Percentiles rank a stretch among this genome's conserved stretches.
phyloP scores from a whole-genome alignment of 2,113 vertebrate genomes.

The Sinocyclocheilus anophthalmus region DNA sequence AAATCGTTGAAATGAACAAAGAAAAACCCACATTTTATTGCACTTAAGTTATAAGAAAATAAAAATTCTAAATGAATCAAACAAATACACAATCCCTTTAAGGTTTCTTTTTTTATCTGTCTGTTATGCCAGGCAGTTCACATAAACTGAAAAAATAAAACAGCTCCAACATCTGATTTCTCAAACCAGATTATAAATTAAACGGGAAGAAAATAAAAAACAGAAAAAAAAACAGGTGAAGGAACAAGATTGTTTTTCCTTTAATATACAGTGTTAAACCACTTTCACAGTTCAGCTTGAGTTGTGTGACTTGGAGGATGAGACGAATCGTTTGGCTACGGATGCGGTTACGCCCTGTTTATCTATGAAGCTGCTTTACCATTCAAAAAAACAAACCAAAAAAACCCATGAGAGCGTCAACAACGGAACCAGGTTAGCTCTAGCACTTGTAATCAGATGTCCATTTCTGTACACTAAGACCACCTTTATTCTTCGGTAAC shows the following conservation, averaged over 20 bases:
- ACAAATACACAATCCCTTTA: slow-evolving; percentile 99
- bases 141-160: slow-evolving; percentile 92
- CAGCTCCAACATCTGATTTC: slow-evolving; percentile 97
- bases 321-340: slow-evolving; percentile 88
- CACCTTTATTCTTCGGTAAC: slow-evolving; percentile 36
- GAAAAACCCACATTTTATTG: slow-evolving; percentile 97
- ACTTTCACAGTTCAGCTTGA: slow-evolving; percentile 99
- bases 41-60: slow-evolving; percentile 99
- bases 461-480: slow-evolving; percentile 35
- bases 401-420: slow-evolving; percentile 1
- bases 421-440: slow-evolving; percentile 24
- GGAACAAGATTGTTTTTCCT: slow-evolving; percentile 71
- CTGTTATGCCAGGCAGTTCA: slow-evolving; percentile 97
- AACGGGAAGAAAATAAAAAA: slow-evolving; percentile 64
- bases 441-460: slow-evolving; percentile 33
- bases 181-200: slow-evolving; percentile 99
- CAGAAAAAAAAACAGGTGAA: slow-evolving; percentile 80
- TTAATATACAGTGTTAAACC: slow-evolving; percentile 99
- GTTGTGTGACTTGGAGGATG: slow-evolving; percentile 97
- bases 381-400: slow-evolving; percentile 58
- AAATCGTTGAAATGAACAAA: slow-evolving; percentile 96
- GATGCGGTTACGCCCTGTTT: slow-evolving; percentile 68
- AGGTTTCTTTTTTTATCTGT: slow-evolving; percentile 87
- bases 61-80: slow-evolving; percentile 99
- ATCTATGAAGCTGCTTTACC: slow-evolving; percentile 70